phyloP scores from a whole-genome alignment of 2,888 invertebrate genomes.

The Cordilura impudica region DNA sequence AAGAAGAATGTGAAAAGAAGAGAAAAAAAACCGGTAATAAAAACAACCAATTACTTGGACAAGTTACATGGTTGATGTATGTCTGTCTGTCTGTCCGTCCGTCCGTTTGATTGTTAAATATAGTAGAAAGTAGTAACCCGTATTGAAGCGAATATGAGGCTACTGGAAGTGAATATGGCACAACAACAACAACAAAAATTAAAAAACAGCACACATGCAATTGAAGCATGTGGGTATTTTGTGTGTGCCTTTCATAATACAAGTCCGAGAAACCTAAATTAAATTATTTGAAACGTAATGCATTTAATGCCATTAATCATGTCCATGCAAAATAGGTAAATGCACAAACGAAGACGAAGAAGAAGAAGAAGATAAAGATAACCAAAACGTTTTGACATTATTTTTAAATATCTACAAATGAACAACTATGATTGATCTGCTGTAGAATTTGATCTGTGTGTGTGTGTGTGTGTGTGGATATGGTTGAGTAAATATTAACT shows the following conservation, averaged over 20 bases:
- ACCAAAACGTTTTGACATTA: conserved; percentile 18
- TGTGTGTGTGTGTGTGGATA: conserved; percentile 15
- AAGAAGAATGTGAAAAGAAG: conserved; percentile 30
- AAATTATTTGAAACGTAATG: conserved; percentile 22
- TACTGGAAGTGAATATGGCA: conserved; percentile 1
- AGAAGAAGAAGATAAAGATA: background rate
- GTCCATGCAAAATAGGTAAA: conserved; percentile 44
- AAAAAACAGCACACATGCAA: conserved; percentile 5
- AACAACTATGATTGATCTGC: background rate
- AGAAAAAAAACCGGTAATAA: conserved; percentile 57
- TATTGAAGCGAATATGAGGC: conserved; percentile 9
- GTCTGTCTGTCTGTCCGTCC: background rate
- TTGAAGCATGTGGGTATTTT: background rate
- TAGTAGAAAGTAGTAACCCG: conserved; percentile 56
- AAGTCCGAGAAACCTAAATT: conserved; percentile 46
- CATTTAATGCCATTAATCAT: conserved; percentile 47
- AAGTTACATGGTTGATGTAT: conserved; percentile 46
- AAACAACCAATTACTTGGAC: conserved; percentile 55
- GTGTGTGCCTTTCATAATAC: background rate
- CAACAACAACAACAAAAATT: background rate
- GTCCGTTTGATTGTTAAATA: conserved; percentile 8
- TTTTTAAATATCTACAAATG: conserved; percentile 14
- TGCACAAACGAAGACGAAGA: conserved; percentile 6
- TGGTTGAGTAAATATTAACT: conserved; percentile 48
- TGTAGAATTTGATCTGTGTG: background rate